Evolutionary conservation across 2,888 invertebrate genomes (phyloP).

Genomic region (Leptinotarsa juncta): DNA sequence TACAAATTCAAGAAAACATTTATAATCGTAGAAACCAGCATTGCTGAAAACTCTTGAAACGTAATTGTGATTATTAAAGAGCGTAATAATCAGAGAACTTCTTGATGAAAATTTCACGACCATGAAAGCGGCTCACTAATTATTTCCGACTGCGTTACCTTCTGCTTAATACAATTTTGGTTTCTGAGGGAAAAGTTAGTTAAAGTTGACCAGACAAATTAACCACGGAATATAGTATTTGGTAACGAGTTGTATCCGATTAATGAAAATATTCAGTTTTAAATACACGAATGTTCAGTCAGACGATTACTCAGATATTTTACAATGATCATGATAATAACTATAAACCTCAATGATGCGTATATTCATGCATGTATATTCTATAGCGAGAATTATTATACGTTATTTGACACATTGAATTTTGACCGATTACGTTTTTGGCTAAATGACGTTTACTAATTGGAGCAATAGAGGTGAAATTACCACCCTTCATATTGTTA

Average conservation of each 20-base stretch:
- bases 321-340: too few relatives aligned
- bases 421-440: too few relatives aligned
- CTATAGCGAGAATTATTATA: too few relatives aligned
- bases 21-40: neutral
- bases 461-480: too few relatives aligned
- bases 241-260: neutral
- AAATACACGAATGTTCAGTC: too few relatives aligned
- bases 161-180: slow-evolving; percentile 8
- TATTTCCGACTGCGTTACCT: slow-evolving; percentile 4
- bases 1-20: neutral
- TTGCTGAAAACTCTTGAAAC: neutral
- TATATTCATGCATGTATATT: too few relatives aligned
- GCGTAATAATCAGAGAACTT: neutral
- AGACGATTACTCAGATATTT: too few relatives aligned
- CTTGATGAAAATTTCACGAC: slow-evolving; percentile 10
- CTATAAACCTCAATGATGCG: too few relatives aligned
- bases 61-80: slow-evolving; percentile 4
- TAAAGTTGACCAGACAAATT: neutral
- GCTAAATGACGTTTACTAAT: too few relatives aligned
- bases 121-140: slow-evolving; percentile 15
- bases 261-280: too few relatives aligned
- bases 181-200: slow-evolving; percentile 1
- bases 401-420: too few relatives aligned
- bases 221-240: neutral
- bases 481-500: too few relatives aligned